Percentiles rank a stretch among this genome's conserved stretches.
These are phyloP conservation scores for Bothrops jararaca DNA, from an alignment of 2,113 vertebrate genomes.

Conservation along the genomic window DNA sequence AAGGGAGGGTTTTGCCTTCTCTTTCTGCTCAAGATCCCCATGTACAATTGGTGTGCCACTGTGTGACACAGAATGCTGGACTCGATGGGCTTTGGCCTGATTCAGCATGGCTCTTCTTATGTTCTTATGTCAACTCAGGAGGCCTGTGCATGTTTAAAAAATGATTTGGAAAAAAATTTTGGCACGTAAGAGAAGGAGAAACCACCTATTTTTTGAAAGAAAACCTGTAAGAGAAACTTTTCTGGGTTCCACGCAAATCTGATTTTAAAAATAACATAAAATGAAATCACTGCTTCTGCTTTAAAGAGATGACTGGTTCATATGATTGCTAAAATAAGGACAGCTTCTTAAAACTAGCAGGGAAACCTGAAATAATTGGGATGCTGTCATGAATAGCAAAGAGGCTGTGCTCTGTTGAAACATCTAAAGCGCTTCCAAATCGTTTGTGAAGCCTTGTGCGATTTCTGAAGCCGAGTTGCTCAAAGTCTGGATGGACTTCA, in stretches of 20 bases:
- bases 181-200: background rate
- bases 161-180: background rate
- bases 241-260: background rate
- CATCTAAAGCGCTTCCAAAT: background rate
- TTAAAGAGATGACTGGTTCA: background rate
- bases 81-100: too few relatives aligned
- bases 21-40: too few relatives aligned
- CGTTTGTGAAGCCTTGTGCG: background rate
- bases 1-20: too few relatives aligned
- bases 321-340: background rate
- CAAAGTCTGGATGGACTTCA: background rate
- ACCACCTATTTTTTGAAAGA: background rate
- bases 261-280: background rate
- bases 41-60: too few relatives aligned
- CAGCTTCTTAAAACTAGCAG: background rate
- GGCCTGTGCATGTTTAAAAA: background rate
- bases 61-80: too few relatives aligned
- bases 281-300: background rate
- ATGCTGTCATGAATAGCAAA: background rate
- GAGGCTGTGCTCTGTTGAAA: background rate
- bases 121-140: too few relatives aligned
- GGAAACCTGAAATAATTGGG: background rate
- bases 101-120: too few relatives aligned
- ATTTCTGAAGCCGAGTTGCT: background rate
- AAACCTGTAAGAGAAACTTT: background rate